Conservation (phyloP, 2,113 vertebrate genomes). For the Parotia lawesii region DNA sequence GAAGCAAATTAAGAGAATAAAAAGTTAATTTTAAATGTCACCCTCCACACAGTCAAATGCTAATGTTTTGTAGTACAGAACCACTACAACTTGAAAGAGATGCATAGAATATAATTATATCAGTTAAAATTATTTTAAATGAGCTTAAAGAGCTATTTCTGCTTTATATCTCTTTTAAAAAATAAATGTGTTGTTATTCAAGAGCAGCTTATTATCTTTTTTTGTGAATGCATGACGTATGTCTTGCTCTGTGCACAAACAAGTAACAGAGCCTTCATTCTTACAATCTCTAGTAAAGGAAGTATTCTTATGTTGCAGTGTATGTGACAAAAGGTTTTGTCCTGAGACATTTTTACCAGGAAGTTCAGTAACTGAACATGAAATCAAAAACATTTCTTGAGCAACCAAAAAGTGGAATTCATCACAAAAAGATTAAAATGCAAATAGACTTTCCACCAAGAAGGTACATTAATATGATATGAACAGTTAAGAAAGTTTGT, state of each 20-base stretch:
- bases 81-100: not conserved
- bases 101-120: not conserved
- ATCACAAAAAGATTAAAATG: not conserved
- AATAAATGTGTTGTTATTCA: not conserved
- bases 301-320: not conserved
- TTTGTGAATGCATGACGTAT: not conserved
- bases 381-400: not conserved
- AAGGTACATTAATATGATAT: not conserved
- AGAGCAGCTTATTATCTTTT: not conserved
- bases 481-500: not conserved
- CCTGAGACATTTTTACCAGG: not conserved
- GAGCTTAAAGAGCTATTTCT: not conserved
- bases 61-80: not conserved
- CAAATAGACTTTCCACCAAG: not conserved
- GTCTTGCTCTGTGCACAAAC: not conserved
- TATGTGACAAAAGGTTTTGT: not conserved
- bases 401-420: not conserved
- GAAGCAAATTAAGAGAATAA: not conserved
- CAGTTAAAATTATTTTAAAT: not conserved
- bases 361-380: not conserved
- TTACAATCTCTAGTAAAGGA: not conserved
- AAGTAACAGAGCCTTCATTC: not conserved
- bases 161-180: not conserved
- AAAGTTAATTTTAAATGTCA: constrained; percentile 5
- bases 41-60: not conserved